Conservation (phyloP, 2,888 invertebrate species). For the Fragum sueziense region DNA sequence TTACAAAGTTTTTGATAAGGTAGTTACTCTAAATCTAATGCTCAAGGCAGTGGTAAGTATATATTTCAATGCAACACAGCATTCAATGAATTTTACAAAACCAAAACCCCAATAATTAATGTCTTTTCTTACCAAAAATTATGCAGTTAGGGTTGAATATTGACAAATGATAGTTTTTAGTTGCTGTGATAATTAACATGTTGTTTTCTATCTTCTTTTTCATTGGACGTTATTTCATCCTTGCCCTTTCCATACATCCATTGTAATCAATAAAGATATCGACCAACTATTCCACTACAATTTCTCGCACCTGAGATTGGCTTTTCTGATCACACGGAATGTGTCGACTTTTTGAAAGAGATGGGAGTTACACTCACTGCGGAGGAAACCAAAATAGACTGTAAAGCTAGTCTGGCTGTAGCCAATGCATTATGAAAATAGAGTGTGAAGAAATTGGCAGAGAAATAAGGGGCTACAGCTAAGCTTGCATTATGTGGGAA, state of each 20-base stretch:
- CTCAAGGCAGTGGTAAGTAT: too few species aligned
- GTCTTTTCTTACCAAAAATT: too few species aligned
- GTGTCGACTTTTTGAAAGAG: slow-evolving; percentile 93
- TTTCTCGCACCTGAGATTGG: slow-evolving; percentile 94
- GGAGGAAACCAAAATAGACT: slow-evolving; percentile 89
- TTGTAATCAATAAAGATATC: slow-evolving; percentile 86
- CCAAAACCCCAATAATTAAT: too few species aligned
- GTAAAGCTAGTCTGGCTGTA: slow-evolving; percentile 86
- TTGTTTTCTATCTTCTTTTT: slow-evolving; percentile 67
- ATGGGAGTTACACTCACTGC: slow-evolving; percentile 86
- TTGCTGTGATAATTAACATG: slow-evolving; percentile 35
- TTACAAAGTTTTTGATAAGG: too few species aligned
- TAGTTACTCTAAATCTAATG: too few species aligned
- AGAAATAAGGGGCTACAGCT: not conserved
- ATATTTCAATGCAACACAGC: too few species aligned
- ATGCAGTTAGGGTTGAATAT: too few species aligned
- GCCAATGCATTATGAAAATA: slow-evolving; percentile 40
- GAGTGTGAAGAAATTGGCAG: not conserved
- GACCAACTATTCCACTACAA: slow-evolving; percentile 93
- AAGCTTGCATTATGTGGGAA: not conserved
- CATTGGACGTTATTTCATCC: slow-evolving; percentile 63
- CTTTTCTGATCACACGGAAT: slow-evolving; percentile 92
- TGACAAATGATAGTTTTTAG: not conserved
- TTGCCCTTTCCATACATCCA: slow-evolving; percentile 47
- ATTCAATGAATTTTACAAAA: too few species aligned